These are phyloP conservation scores for Desmodus rotundus DNA, from an alignment of 2,113 vertebrate species.

Conservation along the genomic window DNA sequence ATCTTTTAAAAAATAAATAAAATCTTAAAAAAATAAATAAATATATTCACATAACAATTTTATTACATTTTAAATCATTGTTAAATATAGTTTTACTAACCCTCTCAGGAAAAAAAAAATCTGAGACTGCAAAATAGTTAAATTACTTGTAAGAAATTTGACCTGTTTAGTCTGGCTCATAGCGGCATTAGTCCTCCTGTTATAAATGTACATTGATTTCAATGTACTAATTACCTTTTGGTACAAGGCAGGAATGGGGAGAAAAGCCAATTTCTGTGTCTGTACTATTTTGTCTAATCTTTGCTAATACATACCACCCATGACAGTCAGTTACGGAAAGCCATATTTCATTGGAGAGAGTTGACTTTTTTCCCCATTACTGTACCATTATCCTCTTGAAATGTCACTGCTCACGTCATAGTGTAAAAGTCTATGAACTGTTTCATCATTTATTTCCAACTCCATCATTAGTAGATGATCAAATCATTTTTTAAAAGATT, in stretches of 20 bases:
- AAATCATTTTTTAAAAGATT: too few species aligned
- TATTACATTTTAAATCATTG: background rate
- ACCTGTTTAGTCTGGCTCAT: background rate
- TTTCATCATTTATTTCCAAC: background rate
- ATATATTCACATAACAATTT: background rate
- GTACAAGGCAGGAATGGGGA: background rate
- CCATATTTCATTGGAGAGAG: background rate
- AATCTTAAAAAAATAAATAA: too few species aligned
- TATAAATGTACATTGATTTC: background rate
- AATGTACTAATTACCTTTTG: background rate
- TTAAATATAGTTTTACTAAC: background rate
- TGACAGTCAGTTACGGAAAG: background rate
- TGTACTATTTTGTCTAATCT: background rate
- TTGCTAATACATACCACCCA: background rate
- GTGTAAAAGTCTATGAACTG: background rate
- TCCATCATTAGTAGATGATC: slow-evolving; percentile 17
- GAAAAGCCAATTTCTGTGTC: background rate
- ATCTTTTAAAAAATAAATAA: too few species aligned
- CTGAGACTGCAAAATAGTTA: background rate
- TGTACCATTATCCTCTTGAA: background rate
- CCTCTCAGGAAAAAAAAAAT: background rate
- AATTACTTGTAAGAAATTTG: background rate
- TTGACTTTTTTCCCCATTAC: background rate
- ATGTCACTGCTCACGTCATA: background rate
- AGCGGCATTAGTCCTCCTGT: background rate